Conservation (phyloP, 2,797 vertebrate genomes). For the Alca torda region DNA sequence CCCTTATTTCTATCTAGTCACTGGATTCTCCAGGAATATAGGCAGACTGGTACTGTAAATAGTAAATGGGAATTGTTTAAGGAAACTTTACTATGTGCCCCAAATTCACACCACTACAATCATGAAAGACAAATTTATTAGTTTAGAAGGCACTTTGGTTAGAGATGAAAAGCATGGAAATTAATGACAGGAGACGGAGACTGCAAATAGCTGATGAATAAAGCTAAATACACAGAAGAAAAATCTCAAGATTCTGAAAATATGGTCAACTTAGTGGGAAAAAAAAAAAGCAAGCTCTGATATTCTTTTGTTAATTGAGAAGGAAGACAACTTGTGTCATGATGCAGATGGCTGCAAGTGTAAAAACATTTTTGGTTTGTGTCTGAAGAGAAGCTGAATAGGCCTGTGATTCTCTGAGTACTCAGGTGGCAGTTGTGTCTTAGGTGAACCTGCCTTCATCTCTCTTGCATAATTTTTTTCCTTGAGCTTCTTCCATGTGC, state of each 20-base stretch:
- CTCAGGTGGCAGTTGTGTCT: neutral
- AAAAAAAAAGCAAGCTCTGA: neutral
- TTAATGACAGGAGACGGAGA: neutral
- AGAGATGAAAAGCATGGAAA: neutral
- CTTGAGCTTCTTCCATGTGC: neutral
- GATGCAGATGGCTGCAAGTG: neutral
- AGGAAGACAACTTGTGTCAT: neutral
- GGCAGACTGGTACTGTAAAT: neutral
- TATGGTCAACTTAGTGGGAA: neutral
- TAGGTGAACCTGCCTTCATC: neutral
- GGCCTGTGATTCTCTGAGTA: neutral
- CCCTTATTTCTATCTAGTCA: neutral
- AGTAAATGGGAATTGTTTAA: neutral
- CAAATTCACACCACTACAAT: neutral
- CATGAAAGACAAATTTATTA: neutral
- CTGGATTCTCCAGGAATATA: neutral
- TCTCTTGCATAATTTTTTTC: neutral
- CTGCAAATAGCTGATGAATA: neutral
- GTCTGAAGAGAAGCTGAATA: neutral
- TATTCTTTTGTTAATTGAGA: neutral
- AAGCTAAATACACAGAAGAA: neutral
- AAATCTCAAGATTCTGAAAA: neutral
- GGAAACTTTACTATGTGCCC: neutral
- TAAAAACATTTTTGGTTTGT: neutral
- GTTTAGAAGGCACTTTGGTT: neutral